phyloP scores from a whole-genome alignment of 2,888 invertebrate species.

The Spisula subtruncata region DNA sequence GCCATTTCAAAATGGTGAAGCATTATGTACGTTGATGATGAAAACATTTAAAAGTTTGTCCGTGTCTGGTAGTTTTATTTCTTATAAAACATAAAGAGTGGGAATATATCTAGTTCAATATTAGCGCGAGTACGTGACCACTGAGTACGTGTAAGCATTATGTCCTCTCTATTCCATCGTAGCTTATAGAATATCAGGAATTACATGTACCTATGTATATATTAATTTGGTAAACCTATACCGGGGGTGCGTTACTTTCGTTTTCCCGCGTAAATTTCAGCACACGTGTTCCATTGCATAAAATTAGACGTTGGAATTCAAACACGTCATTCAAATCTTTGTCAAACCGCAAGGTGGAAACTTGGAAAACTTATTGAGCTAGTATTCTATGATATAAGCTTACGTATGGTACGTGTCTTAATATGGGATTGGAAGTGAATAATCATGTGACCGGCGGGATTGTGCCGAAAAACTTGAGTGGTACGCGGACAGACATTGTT shows the following conservation, averaged over 20 bases:
- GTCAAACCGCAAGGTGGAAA: neutral
- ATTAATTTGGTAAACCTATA: neutral
- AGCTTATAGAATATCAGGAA: no score
- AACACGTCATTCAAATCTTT: neutral
- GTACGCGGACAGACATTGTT: neutral
- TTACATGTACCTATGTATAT: no score
- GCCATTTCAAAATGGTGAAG: no score
- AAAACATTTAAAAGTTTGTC: no score
- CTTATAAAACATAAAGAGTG: no score
- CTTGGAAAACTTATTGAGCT: no score
- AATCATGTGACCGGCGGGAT: neutral
- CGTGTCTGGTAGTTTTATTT: no score
- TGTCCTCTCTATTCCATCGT: neutral
- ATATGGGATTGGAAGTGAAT: constrained; percentile 27
- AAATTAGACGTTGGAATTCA: neutral
- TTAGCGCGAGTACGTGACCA: no score
- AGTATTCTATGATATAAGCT: neutral
- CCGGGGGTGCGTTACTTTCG: no score
- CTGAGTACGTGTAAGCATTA: neutral
- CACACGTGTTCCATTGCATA: neutral
- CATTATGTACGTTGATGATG: no score
- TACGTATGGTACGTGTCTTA: neutral
- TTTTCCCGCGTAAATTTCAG: neutral
- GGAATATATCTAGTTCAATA: no score
- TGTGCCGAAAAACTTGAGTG: neutral